phyloP scores from a whole-genome alignment of 2,797 vertebrate species.

The Mormyrus hasselquistii region DNA sequence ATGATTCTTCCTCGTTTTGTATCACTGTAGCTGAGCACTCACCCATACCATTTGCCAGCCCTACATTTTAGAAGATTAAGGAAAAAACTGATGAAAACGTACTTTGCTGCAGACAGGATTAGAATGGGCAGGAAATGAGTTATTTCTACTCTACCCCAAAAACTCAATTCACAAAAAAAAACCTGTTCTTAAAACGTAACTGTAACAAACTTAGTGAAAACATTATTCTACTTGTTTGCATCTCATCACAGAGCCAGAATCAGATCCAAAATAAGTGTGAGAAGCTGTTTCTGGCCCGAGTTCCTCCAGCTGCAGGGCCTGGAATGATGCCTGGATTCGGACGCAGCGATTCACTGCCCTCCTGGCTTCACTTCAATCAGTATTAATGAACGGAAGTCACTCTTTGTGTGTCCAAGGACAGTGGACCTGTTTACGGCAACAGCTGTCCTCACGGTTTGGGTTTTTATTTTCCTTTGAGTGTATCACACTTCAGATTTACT shows the following conservation, averaged over 20 bases:
- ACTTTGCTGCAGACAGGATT: background rate
- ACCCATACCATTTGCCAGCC: no score
- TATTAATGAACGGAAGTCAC: slow-evolving; percentile 13
- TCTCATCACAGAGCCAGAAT: background rate
- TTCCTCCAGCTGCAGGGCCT: background rate
- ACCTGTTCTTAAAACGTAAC: background rate
- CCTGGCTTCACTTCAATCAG: background rate
- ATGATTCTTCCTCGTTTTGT: no score
- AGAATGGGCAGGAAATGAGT: background rate
- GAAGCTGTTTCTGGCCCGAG: background rate
- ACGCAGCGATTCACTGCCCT: background rate
- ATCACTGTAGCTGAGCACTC: no score
- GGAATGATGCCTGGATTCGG: background rate
- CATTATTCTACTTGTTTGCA: background rate
- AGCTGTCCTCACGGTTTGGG: background rate
- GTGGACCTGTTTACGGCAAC: background rate
- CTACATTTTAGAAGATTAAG: background rate
- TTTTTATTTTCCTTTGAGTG: background rate
- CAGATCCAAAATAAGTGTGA: background rate
- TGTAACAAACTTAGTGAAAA: background rate
- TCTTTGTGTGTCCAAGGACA: background rate
- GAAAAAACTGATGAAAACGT: background rate
- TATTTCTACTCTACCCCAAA: background rate
- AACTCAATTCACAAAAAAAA: background rate
- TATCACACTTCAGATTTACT: background rate